Percentiles rank a stretch among this genome's conserved stretches.
phyloP scores from a whole-genome alignment of 2,888 invertebrate species.

The Tridacna crocea region DNA sequence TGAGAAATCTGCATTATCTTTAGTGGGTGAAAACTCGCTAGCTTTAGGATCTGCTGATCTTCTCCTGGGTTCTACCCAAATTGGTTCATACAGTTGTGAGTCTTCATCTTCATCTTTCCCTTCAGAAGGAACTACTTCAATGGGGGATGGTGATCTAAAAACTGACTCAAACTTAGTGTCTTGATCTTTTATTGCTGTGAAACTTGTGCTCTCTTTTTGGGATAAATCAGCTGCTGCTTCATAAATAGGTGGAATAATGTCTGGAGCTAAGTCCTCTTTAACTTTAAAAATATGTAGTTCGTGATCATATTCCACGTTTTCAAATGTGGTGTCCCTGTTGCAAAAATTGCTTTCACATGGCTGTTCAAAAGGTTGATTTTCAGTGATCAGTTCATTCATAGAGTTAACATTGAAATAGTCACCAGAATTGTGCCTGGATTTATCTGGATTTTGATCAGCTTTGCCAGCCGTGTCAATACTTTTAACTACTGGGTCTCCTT shows the following conservation, averaged over 20 bases:
- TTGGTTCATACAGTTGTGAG: conserved; percentile 57
- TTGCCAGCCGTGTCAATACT: no score
- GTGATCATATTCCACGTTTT: conserved; percentile 48
- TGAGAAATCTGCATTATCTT: background rate
- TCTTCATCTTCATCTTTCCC: background rate
- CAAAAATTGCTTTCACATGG: background rate
- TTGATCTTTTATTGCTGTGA: background rate
- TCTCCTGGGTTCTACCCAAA: conserved; percentile 50
- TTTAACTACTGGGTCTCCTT: background rate
- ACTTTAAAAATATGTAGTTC: conserved; percentile 5
- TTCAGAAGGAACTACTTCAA: background rate
- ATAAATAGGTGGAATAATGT: background rate
- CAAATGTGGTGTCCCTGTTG: conserved; percentile 31
- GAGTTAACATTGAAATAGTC: conserved; percentile 13
- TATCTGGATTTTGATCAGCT: background rate
- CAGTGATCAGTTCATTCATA: conserved; percentile 4
- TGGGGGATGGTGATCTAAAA: background rate
- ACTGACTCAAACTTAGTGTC: background rate
- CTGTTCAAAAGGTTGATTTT: conserved; percentile 6
- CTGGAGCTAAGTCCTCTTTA: conserved; percentile 15
- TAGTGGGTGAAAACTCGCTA: conserved; percentile 44
- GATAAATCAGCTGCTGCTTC: background rate
- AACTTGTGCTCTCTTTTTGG: background rate
- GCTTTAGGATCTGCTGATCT: background rate
- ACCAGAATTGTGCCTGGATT: conserved; percentile 13